Conservation (phyloP, 2,113 vertebrate species). For the Oreochromis tanganicae region DNA sequence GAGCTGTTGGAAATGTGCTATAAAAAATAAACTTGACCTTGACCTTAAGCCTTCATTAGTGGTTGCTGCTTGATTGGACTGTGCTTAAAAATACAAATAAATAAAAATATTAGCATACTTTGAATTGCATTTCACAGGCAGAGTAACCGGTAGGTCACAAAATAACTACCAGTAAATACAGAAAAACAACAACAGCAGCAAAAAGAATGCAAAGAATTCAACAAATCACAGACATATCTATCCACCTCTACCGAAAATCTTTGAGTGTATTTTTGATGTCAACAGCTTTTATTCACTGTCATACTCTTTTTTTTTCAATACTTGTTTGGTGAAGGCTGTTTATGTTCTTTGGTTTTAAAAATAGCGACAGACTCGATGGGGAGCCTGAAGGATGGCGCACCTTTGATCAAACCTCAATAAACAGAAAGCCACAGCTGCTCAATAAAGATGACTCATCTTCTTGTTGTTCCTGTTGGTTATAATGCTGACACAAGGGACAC, state of each 20-base stretch:
- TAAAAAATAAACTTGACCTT: background rate
- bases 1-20: background rate
- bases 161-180: background rate
- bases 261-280: background rate
- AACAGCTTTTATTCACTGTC: background rate
- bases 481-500: background rate
- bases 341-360: background rate
- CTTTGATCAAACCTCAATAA: background rate
- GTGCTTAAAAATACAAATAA: background rate
- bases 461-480: background rate
- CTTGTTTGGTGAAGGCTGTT: background rate
- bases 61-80: background rate
- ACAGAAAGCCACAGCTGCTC: background rate
- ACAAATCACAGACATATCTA: background rate
- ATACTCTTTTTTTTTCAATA: background rate
- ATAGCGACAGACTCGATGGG: background rate
- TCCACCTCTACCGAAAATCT: rapidly evolving
- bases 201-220: background rate
- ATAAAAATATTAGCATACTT: rapidly evolving
- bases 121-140: rapidly evolving
- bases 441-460: slow-evolving; percentile 35
- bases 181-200: background rate
- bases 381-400: background rate
- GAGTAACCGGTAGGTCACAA: rapidly evolving
- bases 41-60: background rate